Evolutionary conservation across 2,113 vertebrate genomes (phyloP).

Genomic region (Progne subis): DNA sequence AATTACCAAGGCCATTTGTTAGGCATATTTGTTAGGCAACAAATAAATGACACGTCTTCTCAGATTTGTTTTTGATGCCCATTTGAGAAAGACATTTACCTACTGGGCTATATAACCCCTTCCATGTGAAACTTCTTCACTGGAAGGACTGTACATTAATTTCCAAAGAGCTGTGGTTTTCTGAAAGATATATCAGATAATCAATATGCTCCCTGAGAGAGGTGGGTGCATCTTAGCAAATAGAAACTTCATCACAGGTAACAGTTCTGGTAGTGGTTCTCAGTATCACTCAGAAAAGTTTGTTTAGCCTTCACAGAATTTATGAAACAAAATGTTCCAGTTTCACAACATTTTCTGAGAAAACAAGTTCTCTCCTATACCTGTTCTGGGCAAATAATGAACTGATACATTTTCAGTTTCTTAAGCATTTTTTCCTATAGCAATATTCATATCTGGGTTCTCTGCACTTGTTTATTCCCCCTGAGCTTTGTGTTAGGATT

Average conservation of each 20-base stretch:
- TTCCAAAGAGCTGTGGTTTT: neutral
- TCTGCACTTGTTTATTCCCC: conserved; percentile 30
- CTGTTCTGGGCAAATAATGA: neutral
- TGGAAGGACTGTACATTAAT: neutral
- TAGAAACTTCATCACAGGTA: neutral
- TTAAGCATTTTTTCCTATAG: neutral
- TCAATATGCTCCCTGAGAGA: neutral
- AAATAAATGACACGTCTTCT: conserved; percentile 34
- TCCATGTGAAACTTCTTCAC: neutral
- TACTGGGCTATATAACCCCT: neutral
- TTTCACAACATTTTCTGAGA: neutral
- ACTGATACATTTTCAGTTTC: neutral
- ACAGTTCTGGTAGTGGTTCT: neutral
- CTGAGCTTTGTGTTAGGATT: neutral
- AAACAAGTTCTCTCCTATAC: neutral
- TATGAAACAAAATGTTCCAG: neutral
- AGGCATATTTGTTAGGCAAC: conserved; percentile 12
- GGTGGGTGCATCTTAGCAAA: neutral
- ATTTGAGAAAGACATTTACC: neutral
- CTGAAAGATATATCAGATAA: neutral
- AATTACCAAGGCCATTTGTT: conserved; percentile 5
- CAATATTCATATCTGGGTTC: conserved; percentile 3
- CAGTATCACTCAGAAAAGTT: neutral
- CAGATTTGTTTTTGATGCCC: neutral
- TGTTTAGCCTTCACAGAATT: neutral